These are phyloP conservation scores for Sciurus niger DNA, from an alignment of 2,113 vertebrate genomes.

Conservation along the genomic window DNA sequence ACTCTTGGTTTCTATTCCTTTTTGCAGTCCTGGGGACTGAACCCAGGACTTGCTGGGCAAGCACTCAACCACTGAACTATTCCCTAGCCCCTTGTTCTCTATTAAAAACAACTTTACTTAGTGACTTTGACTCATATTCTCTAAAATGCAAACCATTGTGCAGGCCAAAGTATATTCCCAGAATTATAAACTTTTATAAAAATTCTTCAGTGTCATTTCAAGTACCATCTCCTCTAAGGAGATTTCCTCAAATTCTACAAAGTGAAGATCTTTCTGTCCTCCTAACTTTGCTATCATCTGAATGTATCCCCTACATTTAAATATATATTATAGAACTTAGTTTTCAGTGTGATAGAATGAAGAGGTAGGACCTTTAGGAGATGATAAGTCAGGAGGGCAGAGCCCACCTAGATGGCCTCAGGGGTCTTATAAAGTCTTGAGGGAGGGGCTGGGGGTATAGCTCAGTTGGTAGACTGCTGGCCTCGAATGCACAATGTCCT, in stretches of 20 bases:
- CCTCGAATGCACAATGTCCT: too few relatives aligned
- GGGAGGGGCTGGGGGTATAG: background rate
- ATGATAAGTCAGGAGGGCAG: background rate
- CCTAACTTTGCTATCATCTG: background rate
- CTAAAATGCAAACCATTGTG: conserved; percentile 1
- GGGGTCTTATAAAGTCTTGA: background rate
- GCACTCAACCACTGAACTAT: background rate
- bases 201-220: conserved; percentile 16
- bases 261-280: background rate
- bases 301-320: background rate
- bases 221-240: background rate
- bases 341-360: background rate
- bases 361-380: background rate
- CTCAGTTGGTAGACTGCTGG: too few relatives aligned
- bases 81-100: background rate
- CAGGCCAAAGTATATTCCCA: background rate
- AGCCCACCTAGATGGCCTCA: background rate
- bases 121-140: background rate
- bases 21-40: too few relatives aligned
- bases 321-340: background rate
- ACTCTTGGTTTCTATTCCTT: background rate
- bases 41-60: too few relatives aligned
- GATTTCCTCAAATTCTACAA: background rate
- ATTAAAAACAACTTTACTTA: conserved; percentile 34
- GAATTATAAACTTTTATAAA: conserved; percentile 5